Conservation (phyloP, 2,113 vertebrate genomes). For the Echinops telfairi region DNA sequence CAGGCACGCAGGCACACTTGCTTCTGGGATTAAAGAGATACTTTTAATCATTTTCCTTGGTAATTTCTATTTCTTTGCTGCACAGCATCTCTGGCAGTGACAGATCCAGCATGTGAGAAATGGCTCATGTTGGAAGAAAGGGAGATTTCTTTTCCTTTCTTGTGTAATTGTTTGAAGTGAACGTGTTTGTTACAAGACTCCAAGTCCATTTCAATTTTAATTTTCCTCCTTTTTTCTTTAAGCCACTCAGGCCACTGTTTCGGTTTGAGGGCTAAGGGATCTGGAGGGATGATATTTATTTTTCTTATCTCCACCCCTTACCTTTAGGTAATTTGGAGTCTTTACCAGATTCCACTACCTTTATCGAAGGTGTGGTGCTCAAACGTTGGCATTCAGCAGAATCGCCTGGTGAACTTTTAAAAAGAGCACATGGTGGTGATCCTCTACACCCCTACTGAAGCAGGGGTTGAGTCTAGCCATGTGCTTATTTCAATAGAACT, state of each 20-base stretch:
- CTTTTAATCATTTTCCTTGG: neutral
- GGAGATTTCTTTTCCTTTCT: neutral
- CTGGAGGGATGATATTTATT: neutral
- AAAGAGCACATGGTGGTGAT: neutral
- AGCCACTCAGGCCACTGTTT: too few species aligned
- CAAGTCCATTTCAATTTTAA: too few species aligned
- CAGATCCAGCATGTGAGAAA: neutral
- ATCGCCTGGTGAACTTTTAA: neutral
- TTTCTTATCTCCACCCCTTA: neutral
- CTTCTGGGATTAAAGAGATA: constrained; percentile 22
- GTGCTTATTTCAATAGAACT: neutral
- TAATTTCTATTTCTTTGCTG: neutral
- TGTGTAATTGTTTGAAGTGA: too few species aligned
- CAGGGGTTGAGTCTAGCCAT: neutral
- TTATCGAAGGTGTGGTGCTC: neutral
- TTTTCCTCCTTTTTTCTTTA: too few species aligned
- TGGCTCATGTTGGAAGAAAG: neutral
- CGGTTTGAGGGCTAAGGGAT: too few species aligned
- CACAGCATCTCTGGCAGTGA: neutral
- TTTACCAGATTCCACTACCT: constrained; percentile 7
- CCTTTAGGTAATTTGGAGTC: neutral
- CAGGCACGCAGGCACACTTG: neutral
- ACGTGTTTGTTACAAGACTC: too few species aligned
- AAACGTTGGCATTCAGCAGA: neutral
- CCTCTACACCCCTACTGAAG: neutral